phyloP scores from a whole-genome alignment of 2,797 vertebrate species.

The Loris lydekkerianus region DNA sequence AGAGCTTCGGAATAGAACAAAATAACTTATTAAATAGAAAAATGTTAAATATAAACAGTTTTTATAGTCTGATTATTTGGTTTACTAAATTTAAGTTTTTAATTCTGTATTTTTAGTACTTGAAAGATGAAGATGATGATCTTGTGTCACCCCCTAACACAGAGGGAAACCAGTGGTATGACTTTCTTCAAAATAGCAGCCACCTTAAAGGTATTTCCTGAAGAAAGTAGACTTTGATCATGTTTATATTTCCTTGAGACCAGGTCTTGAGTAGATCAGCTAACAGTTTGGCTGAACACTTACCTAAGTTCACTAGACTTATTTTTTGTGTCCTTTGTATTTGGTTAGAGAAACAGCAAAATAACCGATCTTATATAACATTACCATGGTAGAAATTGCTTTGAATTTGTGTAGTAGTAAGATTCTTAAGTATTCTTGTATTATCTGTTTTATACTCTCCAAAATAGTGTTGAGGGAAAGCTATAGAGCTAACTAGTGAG shows the following conservation, averaged over 20 bases:
- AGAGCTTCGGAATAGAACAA: neutral
- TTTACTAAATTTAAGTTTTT: slow-evolving; percentile 20
- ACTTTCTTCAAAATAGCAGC: slow-evolving; percentile 94
- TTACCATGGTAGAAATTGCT: neutral
- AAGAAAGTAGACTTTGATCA: neutral
- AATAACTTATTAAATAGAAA: neutral
- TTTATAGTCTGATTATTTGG: neutral
- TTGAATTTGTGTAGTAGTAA: neutral
- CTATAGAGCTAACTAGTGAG: neutral
- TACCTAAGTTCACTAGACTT: neutral
- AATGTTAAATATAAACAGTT: neutral
- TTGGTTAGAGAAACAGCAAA: slow-evolving; percentile 34
- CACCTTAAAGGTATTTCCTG: slow-evolving; percentile 93
- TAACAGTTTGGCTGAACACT: neutral
- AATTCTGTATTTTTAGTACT: slow-evolving; percentile 90
- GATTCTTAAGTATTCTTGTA: neutral
- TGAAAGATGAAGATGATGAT: slow-evolving; percentile 99
- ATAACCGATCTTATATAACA: neutral
- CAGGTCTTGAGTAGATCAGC: neutral
- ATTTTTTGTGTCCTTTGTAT: neutral
- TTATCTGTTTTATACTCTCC: neutral
- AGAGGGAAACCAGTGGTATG: slow-evolving; percentile 98
- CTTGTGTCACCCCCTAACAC: slow-evolving; percentile 97
- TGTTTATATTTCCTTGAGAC: neutral
- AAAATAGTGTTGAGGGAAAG: neutral